These are phyloP conservation scores for Luperina nickerlii DNA, from an alignment of 2,888 invertebrate species.

Conservation along the genomic window DNA sequence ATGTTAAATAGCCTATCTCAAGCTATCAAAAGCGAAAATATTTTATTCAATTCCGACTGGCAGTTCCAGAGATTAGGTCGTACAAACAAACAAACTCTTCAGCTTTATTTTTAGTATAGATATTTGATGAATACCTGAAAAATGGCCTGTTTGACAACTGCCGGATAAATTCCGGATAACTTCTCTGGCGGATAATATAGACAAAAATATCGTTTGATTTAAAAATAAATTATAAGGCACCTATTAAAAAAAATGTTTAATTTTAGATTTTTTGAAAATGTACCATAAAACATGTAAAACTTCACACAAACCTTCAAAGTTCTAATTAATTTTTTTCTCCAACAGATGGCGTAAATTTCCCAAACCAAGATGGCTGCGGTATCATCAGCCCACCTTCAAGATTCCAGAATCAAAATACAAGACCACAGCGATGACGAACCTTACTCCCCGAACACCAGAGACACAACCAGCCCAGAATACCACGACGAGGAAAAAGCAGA, in stretches of 20 bases:
- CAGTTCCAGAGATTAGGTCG: no score
- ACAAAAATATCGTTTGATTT: no score
- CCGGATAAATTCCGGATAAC: not conserved
- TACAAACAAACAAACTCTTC: no score
- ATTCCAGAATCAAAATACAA: conserved; percentile 83
- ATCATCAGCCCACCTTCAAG: conserved; percentile 84
- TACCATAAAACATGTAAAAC: not conserved
- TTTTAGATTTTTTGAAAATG: not conserved
- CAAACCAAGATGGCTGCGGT: conserved; percentile 86
- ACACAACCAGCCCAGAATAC: conserved; percentile 84
- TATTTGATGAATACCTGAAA: not conserved
- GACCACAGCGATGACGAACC: conserved; percentile 88
- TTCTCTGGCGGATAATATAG: no score
- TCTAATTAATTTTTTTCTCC: conserved; percentile 44
- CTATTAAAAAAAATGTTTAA: no score
- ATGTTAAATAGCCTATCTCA: no score
- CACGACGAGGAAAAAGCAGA: conserved; percentile 84
- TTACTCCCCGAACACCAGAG: conserved; percentile 85
- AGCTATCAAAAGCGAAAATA: no score
- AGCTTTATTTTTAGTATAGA: no score
- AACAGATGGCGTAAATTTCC: conserved; percentile 84
- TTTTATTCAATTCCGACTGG: no score
- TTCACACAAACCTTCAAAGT: not conserved
- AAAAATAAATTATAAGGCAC: no score
- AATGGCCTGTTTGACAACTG: not conserved